Conservation (phyloP, 2,888 invertebrate genomes). For the Dexiosoma caninum region DNA sequence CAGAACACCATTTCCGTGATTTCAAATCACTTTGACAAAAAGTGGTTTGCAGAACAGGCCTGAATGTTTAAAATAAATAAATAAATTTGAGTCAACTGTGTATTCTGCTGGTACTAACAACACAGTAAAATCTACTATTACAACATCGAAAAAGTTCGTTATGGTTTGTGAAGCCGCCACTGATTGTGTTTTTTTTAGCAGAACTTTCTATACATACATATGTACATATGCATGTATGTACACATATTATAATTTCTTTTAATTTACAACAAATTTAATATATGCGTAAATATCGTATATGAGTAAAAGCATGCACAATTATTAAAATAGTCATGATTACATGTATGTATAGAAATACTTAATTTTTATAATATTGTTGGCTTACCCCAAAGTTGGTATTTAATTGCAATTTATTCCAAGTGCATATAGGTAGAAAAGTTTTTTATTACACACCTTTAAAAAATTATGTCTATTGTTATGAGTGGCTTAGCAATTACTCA, state of each 20-base stretch:
- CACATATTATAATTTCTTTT: background rate
- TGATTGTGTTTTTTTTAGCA: too few species aligned
- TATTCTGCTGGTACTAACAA: background rate
- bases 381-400: conserved; percentile 56
- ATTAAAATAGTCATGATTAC: background rate
- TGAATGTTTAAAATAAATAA: too few species aligned
- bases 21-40: too few species aligned
- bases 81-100: conserved; percentile 2
- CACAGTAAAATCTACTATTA: conserved; percentile 6
- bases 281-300: background rate
- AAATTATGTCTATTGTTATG: conserved; percentile 3
- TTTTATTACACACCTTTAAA: background rate
- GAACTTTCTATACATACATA: background rate
- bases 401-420: conserved; percentile 46
- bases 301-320: background rate
- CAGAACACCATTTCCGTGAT: too few species aligned
- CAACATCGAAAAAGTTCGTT: conserved; percentile 14
- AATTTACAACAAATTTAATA: background rate
- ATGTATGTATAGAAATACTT: background rate
- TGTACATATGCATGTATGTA: background rate
- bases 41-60: too few species aligned
- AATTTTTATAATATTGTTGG: conserved; percentile 13
- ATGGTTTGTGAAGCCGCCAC: background rate
- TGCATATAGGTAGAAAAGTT: conserved; percentile 55
- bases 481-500: conserved; percentile 15